Percentiles rank a stretch among this genome's conserved stretches.
Evolutionary conservation across 2,888 invertebrate species (phyloP).

Genomic region (Pasiphila rectangulata): DNA sequence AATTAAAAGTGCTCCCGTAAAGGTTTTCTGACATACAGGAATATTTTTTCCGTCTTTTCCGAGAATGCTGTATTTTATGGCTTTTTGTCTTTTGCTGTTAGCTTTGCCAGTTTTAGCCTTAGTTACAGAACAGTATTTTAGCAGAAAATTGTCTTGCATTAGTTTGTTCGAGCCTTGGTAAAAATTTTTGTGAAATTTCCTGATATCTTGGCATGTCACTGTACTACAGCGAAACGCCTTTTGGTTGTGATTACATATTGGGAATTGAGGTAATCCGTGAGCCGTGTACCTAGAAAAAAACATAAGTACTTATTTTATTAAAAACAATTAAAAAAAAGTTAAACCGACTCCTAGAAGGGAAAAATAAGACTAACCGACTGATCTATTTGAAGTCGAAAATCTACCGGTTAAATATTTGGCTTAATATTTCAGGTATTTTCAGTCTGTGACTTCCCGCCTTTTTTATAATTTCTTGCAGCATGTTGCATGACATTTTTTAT

Average conservation of each 20-base stretch:
- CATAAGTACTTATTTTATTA: background rate
- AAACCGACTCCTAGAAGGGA: background rate
- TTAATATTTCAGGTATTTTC: slow-evolving; percentile 1
- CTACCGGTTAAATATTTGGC: background rate
- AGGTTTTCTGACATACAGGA: slow-evolving; percentile 20
- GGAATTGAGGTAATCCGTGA: slow-evolving; percentile 21
- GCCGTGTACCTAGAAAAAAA: slow-evolving; percentile 10
- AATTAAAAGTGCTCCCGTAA: slow-evolving; percentile 15
- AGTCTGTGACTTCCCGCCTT: slow-evolving; percentile 1
- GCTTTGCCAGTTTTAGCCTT: slow-evolving; percentile 18
- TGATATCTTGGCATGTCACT: slow-evolving; percentile 23
- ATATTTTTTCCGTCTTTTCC: slow-evolving; percentile 15
- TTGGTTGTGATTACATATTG: slow-evolving; percentile 23
- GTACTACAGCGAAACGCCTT: slow-evolving; percentile 27
- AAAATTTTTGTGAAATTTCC: slow-evolving; percentile 28
- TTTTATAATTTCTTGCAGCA: slow-evolving; percentile 11
- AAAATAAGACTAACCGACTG: background rate
- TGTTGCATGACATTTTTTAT: slow-evolving; percentile 9
- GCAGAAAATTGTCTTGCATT: slow-evolving; percentile 25
- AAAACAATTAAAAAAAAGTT: slow-evolving; percentile 4
- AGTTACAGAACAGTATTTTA: slow-evolving; percentile 25
- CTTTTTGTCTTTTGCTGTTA: slow-evolving; percentile 24
- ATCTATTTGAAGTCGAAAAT: slow-evolving; percentile 1
- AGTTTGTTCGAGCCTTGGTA: slow-evolving; percentile 24
- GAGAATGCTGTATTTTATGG: slow-evolving; percentile 25